These are phyloP conservation scores for Antheraea yamamai DNA, from an alignment of 2,888 invertebrate species.

Conservation along the genomic window DNA sequence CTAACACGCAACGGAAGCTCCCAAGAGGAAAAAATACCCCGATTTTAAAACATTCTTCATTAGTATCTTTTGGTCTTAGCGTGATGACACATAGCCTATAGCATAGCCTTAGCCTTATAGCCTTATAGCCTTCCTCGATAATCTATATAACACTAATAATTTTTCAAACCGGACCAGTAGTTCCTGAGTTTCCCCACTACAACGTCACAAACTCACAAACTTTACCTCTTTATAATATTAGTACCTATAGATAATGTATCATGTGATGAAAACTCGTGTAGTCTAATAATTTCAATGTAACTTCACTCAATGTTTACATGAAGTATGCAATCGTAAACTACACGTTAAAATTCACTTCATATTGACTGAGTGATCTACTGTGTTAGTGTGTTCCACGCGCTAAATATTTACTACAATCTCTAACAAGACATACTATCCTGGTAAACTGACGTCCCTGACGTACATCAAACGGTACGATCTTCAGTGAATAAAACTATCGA, in stretches of 20 bases:
- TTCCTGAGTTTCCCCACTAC: too few relatives aligned
- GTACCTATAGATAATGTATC: background rate
- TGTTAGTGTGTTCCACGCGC: background rate
- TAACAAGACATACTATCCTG: background rate
- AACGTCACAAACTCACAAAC: too few relatives aligned
- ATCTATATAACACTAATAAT: too few relatives aligned
- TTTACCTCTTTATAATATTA: too few relatives aligned
- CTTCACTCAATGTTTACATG: background rate
- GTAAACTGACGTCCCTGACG: constrained; percentile 7
- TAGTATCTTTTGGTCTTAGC: too few relatives aligned
- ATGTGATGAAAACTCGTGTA: background rate
- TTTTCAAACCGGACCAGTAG: too few relatives aligned
- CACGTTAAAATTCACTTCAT: background rate
- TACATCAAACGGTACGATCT: constrained; percentile 4
- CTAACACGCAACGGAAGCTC: too few relatives aligned
- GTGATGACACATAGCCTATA: too few relatives aligned
- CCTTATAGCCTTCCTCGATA: too few relatives aligned
- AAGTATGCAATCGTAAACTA: background rate
- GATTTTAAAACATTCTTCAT: too few relatives aligned
- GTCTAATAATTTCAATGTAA: background rate
- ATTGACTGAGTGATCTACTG: background rate
- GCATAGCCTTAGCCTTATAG: too few relatives aligned
- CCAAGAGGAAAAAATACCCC: too few relatives aligned
- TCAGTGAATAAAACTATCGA: background rate
- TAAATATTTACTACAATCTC: constrained; percentile 14